Conservation (phyloP, 2,113 vertebrate genomes). For the Ophiodon elongatus region DNA sequence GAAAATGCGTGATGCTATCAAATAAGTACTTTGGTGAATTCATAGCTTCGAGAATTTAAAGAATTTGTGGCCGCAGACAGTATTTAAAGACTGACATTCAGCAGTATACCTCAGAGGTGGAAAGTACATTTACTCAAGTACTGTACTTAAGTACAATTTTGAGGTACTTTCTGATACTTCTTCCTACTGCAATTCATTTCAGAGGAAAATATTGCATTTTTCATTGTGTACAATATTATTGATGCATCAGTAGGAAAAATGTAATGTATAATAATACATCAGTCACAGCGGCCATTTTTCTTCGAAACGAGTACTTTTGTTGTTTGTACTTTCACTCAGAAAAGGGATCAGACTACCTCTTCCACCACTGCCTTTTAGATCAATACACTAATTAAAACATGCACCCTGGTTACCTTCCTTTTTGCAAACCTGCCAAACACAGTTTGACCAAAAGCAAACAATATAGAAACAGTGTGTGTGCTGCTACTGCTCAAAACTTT, state of each 20-base stretch:
- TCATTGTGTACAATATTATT: too few relatives aligned
- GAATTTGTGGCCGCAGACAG: neutral
- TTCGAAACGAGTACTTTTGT: neutral
- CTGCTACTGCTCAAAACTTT: neutral
- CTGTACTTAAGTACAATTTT: neutral
- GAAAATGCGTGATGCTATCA: conserved; percentile 9
- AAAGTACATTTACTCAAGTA: neutral
- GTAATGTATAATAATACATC: neutral
- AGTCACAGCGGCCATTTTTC: neutral
- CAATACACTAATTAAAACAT: conserved; percentile 57
- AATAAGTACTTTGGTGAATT: conserved; percentile 21
- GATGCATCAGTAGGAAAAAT: neutral
- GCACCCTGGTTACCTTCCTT: conserved; percentile 21
- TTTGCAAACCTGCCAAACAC: neutral
- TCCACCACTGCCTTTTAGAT: conserved; percentile 22
- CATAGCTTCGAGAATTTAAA: conserved; percentile 5
- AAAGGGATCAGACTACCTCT: neutral
- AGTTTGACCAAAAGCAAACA: conserved; percentile 1
- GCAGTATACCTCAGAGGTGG: neutral
- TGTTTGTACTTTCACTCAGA: neutral
- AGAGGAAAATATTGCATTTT: neutral
- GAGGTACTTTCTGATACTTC: neutral
- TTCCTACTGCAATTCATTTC: neutral
- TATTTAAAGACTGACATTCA: conserved; percentile 1
- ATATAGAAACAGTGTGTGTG: neutral